Conservation (phyloP, 2,113 vertebrate species). For the Pachycephala philippinensis region DNA sequence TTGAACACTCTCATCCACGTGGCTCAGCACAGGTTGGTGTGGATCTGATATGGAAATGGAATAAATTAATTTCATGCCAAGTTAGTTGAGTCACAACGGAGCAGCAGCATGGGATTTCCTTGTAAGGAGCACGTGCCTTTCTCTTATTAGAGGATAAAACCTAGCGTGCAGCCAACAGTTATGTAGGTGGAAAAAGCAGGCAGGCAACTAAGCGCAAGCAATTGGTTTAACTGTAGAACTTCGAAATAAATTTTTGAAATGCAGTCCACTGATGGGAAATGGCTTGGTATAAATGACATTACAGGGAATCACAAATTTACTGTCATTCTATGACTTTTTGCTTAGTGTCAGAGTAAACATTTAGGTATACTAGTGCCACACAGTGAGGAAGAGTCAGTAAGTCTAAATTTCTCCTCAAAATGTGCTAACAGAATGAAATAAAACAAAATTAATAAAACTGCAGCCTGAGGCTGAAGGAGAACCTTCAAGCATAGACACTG, state of each 20-base stretch:
- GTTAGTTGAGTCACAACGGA: neutral
- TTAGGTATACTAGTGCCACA: neutral
- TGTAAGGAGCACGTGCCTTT: neutral
- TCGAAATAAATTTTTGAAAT: neutral
- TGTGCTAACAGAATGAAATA: neutral
- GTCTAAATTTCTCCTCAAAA: neutral
- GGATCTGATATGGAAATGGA: neutral
- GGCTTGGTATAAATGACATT: neutral
- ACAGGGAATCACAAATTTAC: neutral
- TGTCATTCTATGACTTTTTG: neutral
- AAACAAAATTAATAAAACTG: neutral
- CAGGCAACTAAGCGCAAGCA: neutral
- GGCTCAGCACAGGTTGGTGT: neutral
- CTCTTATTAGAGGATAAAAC: neutral
- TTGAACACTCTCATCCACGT: neutral
- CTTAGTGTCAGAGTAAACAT: neutral
- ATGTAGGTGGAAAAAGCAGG: neutral
- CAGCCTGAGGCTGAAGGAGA: neutral
- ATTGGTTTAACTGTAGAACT: neutral
- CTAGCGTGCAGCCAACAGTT: neutral
- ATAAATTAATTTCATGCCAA: neutral
- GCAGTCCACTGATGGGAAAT: neutral
- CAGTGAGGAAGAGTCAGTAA: neutral
- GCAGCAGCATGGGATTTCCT: neutral
- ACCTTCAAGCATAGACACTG: neutral